Conservation (phyloP, 2,888 invertebrate genomes). For the Eristalis tenax region DNA sequence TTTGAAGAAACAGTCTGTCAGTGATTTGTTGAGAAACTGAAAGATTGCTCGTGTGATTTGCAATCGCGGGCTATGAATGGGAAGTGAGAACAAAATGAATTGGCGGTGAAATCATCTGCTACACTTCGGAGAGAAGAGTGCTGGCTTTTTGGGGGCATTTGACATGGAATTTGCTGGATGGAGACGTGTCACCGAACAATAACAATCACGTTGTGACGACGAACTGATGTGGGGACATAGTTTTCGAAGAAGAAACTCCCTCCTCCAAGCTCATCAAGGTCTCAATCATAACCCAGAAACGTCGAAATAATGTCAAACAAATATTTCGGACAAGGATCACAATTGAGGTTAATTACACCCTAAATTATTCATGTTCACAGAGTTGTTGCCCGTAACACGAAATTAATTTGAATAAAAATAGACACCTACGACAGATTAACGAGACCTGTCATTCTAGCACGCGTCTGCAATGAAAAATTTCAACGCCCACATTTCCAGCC, state of each 20-base stretch:
- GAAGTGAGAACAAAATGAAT: not conserved
- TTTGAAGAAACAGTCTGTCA: not conserved
- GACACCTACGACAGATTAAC: not conserved
- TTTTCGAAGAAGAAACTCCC: too few species aligned
- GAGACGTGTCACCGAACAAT: not conserved
- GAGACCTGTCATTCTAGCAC: not conserved
- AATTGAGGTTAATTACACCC: not conserved
- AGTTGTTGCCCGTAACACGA: not conserved
- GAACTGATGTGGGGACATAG: too few species aligned
- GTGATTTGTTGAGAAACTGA: not conserved
- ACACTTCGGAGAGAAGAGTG: not conserved
- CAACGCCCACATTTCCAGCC: not conserved
- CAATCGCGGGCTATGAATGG: not conserved
- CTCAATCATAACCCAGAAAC: not conserved
- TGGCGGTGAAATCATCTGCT: conserved; percentile 4
- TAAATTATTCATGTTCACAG: not conserved
- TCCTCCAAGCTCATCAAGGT: not conserved
- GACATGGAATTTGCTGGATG: too few species aligned
- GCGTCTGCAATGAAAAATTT: not conserved
- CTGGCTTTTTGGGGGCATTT: too few species aligned
- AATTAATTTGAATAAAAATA: not conserved
- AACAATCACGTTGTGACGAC: not conserved
- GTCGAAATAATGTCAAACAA: not conserved
- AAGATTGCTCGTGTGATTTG: not conserved
- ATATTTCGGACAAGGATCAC: not conserved